phyloP scores from a whole-genome alignment of 2,888 invertebrate genomes.

The Calameuta pallipes region DNA sequence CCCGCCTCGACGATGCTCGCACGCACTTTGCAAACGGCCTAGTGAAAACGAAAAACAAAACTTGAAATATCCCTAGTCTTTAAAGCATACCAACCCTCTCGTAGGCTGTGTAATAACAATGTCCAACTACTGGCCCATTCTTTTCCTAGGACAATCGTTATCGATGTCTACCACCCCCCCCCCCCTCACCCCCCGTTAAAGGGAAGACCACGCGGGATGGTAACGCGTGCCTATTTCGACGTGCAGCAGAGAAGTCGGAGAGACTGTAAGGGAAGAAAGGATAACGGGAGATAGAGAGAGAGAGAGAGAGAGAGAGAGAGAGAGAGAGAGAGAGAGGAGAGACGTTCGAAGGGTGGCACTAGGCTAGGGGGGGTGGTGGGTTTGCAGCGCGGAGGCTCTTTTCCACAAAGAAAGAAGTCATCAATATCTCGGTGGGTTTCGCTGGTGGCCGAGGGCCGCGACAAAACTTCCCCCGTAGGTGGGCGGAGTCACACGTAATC shows the following conservation, averaged over 20 bases:
- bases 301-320: conserved; percentile 4
- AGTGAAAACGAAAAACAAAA: conserved; percentile 40
- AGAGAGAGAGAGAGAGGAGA: conserved; percentile 6
- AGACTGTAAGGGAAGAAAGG: conserved; percentile 2
- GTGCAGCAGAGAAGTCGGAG: neutral
- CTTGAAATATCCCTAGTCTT: neutral
- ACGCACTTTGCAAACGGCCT: conserved; percentile 38
- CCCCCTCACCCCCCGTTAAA: neutral
- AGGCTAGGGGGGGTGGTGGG: neutral
- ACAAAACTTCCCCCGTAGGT: conserved; percentile 54
- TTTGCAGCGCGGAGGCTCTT: conserved; percentile 7
- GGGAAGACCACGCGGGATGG: neutral
- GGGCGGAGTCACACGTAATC: conserved; percentile 66
- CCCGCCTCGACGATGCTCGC: conserved; percentile 47
- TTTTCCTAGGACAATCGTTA: neutral
- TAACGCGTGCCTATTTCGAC: neutral
- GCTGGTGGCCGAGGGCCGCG: conserved; percentile 52
- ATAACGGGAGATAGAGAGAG: conserved; percentile 9
- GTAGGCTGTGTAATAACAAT: neutral
- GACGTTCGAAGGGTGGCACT: conserved; percentile 1
- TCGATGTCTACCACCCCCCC: neutral
- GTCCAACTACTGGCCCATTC: neutral
- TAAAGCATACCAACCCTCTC: neutral
- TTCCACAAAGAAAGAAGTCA: conserved; percentile 53
- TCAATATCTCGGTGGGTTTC: conserved; percentile 62